A percentile compares a stretch with the other conserved stretches of the same genome.
Conservation (phyloP, 2,113 vertebrate genomes). For the Stercorarius parasiticus region DNA sequence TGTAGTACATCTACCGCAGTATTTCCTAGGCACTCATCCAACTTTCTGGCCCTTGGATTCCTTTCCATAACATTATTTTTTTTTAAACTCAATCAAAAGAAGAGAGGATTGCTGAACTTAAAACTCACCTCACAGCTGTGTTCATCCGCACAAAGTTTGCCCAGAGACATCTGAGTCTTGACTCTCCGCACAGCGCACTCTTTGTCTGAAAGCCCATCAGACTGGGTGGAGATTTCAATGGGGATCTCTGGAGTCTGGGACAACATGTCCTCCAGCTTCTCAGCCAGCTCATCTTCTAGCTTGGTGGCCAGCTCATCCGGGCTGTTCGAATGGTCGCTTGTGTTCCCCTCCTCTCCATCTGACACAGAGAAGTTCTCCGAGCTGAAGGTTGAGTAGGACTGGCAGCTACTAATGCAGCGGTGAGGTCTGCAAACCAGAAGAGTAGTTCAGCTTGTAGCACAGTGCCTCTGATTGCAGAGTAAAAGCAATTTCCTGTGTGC, state of each 20-base stretch:
- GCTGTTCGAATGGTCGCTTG: slow-evolving; percentile 95
- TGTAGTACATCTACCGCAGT: neutral
- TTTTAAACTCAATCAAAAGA: neutral
- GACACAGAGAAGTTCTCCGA: slow-evolving; percentile 97
- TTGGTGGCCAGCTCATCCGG: slow-evolving; percentile 83
- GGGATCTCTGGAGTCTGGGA: slow-evolving; percentile 95
- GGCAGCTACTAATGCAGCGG: slow-evolving; percentile 94
- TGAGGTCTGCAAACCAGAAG: slow-evolving; percentile 81
- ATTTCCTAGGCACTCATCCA: neutral
- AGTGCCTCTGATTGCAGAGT: neutral
- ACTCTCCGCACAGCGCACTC: slow-evolving; percentile 95
- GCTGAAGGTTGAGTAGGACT: slow-evolving; percentile 98
- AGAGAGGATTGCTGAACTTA: neutral
- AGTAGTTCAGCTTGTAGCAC: neutral
- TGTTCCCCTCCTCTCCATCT: slow-evolving; percentile 97
- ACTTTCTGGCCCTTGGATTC: neutral
- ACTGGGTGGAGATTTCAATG: slow-evolving; percentile 97
- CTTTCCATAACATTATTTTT: neutral
- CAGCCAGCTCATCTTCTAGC: slow-evolving; percentile 83
- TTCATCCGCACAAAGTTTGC: slow-evolving; percentile 92
- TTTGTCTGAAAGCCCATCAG: slow-evolving; percentile 96
- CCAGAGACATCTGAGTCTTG: slow-evolving; percentile 98
- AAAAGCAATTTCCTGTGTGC: neutral
- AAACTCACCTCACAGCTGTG: slow-evolving; percentile 89
- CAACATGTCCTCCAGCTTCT: slow-evolving; percentile 88